Conservation (phyloP, 2,113 vertebrate species). For the Plectropomus leopardus region DNA sequence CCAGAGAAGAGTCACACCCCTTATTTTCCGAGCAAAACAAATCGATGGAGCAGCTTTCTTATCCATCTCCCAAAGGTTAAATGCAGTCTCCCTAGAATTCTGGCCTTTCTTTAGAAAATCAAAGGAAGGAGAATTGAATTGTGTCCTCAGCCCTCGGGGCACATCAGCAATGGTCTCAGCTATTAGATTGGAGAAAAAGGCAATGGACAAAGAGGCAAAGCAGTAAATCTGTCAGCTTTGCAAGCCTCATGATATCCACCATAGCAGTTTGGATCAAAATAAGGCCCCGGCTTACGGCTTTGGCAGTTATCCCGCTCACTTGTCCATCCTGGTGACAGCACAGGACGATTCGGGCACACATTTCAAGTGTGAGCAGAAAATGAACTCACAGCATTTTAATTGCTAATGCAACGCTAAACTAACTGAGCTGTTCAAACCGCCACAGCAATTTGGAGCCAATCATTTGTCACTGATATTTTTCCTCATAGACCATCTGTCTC, state of each 20-base stretch:
- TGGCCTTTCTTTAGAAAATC: conserved; percentile 71
- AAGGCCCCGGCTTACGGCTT: conserved; percentile 42
- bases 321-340: conserved; percentile 61
- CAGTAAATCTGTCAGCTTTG: conserved; percentile 58
- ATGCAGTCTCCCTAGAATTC: conserved; percentile 63
- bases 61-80: conserved; percentile 80
- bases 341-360: conserved; percentile 28
- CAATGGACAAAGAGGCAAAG: conserved; percentile 47
- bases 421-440: conserved; percentile 35
- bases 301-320: conserved; percentile 67
- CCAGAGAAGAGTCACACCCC: conserved; percentile 33
- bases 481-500: conserved; percentile 34
- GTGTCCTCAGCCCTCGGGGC: conserved; percentile 56
- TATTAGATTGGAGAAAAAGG: conserved; percentile 65
- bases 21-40: conserved; percentile 64
- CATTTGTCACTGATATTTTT: conserved; percentile 37
- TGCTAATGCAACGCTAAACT: conserved; percentile 20
- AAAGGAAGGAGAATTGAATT: conserved; percentile 57
- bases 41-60: conserved; percentile 73
- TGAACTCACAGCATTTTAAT: conserved; percentile 8
- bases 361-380: conserved; percentile 36
- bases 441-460: conserved; percentile 36
- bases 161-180: conserved; percentile 55
- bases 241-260: conserved; percentile 43
- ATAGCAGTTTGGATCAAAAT: conserved; percentile 44